Base-by-base conservation (phyloP, 2,113 vertebrate species). In the Pardalotus punctatus region DNA sequence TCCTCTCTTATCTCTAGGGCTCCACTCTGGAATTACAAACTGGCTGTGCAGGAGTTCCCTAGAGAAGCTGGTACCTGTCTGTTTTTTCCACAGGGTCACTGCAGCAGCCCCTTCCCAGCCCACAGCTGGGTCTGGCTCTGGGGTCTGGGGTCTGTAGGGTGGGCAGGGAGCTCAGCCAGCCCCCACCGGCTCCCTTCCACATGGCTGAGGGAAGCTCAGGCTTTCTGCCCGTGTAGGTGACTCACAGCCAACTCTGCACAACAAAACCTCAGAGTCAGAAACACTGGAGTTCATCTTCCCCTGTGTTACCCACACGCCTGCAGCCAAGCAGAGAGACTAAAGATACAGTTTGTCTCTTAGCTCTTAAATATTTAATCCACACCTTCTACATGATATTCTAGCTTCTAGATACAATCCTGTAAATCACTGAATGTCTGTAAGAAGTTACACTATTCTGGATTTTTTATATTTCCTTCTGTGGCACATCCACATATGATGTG, bases 311-410 rank as follows among this genome's bases (percentile, higher is more conserved):
- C 61, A 7, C 0, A 14, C 1, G 51, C 76, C 72, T 77, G 40
- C 83, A 74, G 65, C 35, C 85, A 93, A 72, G 47, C 28, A 61
- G 45, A 73, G 60, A 92, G 3, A 71, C 65, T 87, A 64, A 88
- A 91, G 64, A 80, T 4, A 84, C 23, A 66, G 53, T 54, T 91
- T 91, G 23, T 81, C 81, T 96, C 84, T 78, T 67, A 48, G 70
- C 66, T 91, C 80, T 76, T 97, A 81, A 91, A 93, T 95, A 95
- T 95, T 96, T 94, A 95, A 94, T 95, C 56, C 31, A 35, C 72
- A 82, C 33, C 27, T 79, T 90, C 74, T 81, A 76, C 80, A 83
- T 47, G 83, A 81, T 66, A 89, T 91, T 82, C 51, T 76, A 65
- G 43, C 91, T 93, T 69, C 58, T 88, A 66, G 74, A 81, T 47